Percentiles rank a stretch among this genome's conserved stretches.
Conservation (phyloP, 2,113 vertebrate genomes). For the Hiodon tergisus region DNA sequence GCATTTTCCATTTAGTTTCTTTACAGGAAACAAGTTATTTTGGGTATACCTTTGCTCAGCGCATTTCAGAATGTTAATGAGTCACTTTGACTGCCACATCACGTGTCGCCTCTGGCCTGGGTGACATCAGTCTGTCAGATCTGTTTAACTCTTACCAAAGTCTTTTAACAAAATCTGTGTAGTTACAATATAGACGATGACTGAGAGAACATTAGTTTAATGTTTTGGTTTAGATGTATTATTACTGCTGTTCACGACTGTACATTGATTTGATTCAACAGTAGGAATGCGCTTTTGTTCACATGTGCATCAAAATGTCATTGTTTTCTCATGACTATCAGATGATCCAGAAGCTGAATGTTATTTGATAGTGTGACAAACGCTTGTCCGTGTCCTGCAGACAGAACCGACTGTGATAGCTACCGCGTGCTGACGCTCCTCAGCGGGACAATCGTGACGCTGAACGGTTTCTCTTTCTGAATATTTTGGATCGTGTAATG, state of each 20-base stretch:
- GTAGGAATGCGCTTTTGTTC: background rate
- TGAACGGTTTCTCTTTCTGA: too few species aligned
- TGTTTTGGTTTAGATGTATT: background rate
- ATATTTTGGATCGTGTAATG: too few species aligned
- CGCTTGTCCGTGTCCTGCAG: background rate
- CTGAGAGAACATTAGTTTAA: background rate
- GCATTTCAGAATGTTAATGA: background rate
- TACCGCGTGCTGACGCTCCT: too few species aligned
- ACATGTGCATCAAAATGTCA: constrained; percentile 4
- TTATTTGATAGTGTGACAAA: background rate
- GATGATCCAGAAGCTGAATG: constrained; percentile 4
- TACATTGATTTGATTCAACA: background rate
- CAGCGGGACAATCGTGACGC: too few species aligned
- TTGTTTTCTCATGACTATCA: background rate
- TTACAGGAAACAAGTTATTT: background rate
- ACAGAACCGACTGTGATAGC: too few species aligned
- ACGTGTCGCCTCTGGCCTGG: background rate
- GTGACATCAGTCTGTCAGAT: background rate
- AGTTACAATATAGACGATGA: constrained; percentile 1
- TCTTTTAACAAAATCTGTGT: constrained; percentile 3
- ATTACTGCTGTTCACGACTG: background rate
- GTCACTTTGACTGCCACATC: too few species aligned
- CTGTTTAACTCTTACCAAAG: background rate
- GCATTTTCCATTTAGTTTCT: background rate
- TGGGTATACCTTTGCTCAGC: background rate